Base-by-base conservation (phyloP, 92 coral and sea anemone species). In the Diadumene lineata region DNA sequence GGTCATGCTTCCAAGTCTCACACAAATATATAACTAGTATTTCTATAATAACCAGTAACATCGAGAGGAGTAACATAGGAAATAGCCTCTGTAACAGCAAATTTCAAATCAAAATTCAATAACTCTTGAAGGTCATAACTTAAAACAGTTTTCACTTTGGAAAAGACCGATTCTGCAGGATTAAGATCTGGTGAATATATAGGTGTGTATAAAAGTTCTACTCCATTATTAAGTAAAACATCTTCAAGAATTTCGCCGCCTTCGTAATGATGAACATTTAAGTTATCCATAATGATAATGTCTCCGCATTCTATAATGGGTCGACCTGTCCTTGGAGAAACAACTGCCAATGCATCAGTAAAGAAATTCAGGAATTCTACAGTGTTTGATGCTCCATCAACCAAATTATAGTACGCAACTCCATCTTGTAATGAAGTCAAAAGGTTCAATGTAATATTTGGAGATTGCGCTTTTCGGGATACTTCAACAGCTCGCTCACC, bases 171-270 rank as follows among this genome's bases (percentile, higher is more conserved):
- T 78, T 87, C 87, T 9, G 64, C 73, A 1, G 92, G 85, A 60
- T 78, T 82, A 16, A 87, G n/a, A 64, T 82, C 87, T 4, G 85
- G 85, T 0, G 92, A 87, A 33, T 82, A 82, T 3, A 81, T 73
- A 22, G 87, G 91, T 9, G 78, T 43, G 64, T 86, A 81, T 0
- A 87, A 72, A 18, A 68, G 28, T 1, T 31, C 30, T 13, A 69
- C 34, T 10, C 92, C 88, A 18, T 83, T 66, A 44, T 58, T 56
- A 60, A 78, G 82, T 9, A 87, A 55, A 81, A 81, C 82, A 73
- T 78, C 82, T 0, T 75, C 82, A 11, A 83, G 79, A 1, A 80
- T 61, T 26, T 69, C 69, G 21, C 85, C 85, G 1, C 55, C 82
- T 34, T 23, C 8, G 28, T 34, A 23, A 22, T 68, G 81, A 73